These are phyloP conservation scores for Chrysochloris asiatica DNA, from an alignment of 2,113 vertebrate species.

Conservation along the genomic window DNA sequence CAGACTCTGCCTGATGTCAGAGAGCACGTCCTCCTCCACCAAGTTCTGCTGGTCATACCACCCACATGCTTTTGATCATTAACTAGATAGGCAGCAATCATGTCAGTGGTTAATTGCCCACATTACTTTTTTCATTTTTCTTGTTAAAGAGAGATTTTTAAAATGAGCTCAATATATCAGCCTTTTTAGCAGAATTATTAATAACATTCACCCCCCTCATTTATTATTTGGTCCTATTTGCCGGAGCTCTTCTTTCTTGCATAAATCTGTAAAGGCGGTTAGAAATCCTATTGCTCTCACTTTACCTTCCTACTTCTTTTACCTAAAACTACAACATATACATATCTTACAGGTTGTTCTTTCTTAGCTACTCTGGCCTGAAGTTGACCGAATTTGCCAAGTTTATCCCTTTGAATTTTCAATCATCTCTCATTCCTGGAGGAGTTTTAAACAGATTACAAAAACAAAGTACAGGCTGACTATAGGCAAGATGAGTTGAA, in stretches of 20 bases:
- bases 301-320: neutral
- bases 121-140: conserved; percentile 78
- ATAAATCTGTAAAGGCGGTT: conserved; percentile 58
- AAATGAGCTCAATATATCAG: conserved; percentile 81
- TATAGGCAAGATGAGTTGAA: neutral
- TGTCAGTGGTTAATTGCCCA: conserved; percentile 78
- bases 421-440: neutral
- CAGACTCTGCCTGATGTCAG: neutral
- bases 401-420: conserved; percentile 37
- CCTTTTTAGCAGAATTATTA: conserved; percentile 78
- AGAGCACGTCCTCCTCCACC: neutral
- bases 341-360: neutral
- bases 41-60: conserved; percentile 55
- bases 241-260: conserved; percentile 62
- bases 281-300: conserved; percentile 27
- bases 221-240: conserved; percentile 74
- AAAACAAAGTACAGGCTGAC: neutral
- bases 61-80: conserved; percentile 73
- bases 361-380: neutral
- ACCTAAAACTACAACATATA: conserved; percentile 1
- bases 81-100: conserved; percentile 66
- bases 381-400: neutral
- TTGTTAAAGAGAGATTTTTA: conserved; percentile 77
- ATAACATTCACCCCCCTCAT: conserved; percentile 71
- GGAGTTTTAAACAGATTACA: neutral